Evolutionary conservation across 2,113 vertebrate species (phyloP).

Genomic region (Zosterops japonicus): DNA sequence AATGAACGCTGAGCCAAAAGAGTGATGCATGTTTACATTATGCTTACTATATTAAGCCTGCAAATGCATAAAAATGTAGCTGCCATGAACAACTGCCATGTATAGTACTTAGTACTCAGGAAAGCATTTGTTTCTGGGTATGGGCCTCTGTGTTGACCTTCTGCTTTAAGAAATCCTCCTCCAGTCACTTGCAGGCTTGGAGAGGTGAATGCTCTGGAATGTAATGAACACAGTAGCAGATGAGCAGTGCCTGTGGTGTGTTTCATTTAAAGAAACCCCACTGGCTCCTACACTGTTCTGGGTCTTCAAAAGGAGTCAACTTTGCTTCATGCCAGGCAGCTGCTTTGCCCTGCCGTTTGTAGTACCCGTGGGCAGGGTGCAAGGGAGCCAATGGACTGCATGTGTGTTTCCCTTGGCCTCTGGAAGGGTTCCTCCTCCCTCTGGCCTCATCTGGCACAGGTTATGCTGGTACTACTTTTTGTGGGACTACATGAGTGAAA

Average conservation of each 20-base stretch:
- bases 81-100: slow-evolving; percentile 17
- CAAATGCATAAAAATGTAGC: slow-evolving; percentile 12
- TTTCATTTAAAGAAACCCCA: background rate
- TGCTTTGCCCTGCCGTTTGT: background rate
- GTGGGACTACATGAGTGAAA: background rate
- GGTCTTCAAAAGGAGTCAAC: background rate
- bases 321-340: background rate
- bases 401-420: background rate
- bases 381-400: rapidly evolving
- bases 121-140: background rate
- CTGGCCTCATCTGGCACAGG: background rate
- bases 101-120: background rate
- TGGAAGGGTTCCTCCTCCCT: background rate
- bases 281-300: too few species aligned
- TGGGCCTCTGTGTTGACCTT: background rate
- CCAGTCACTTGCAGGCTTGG: background rate
- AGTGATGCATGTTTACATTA: slow-evolving; percentile 67
- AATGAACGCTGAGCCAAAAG: slow-evolving; percentile 62
- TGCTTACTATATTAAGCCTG: slow-evolving; percentile 63
- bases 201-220: background rate
- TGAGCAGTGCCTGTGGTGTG: background rate
- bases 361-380: background rate
- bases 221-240: background rate
- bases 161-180: background rate
- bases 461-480: background rate